Evolutionary conservation across 1,140 invertebrate species (phyloP).

Genomic region (Venustaconcha ellipsiformis): DNA sequence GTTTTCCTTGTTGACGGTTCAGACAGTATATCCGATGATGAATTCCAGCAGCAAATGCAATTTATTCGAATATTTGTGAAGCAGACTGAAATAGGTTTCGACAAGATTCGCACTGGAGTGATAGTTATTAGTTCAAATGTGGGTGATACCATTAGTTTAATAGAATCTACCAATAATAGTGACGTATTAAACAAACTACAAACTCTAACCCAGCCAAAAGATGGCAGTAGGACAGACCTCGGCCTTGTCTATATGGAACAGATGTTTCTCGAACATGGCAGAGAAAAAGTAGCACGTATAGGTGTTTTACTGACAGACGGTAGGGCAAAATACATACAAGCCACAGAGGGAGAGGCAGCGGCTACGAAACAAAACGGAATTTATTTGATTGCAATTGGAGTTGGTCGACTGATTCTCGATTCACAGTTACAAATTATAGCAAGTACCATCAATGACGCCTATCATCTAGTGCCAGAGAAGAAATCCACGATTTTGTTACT

Average conservation of each 20-base stretch:
- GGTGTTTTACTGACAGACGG: constrained; percentile 52
- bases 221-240: constrained; percentile 37
- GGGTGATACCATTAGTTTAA: constrained; percentile 26
- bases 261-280: constrained; percentile 23
- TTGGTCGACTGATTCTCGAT: constrained; percentile 33
- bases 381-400: constrained; percentile 39
- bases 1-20: constrained; percentile 42
- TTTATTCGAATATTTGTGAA: constrained; percentile 26
- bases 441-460: constrained; percentile 23
- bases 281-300: constrained; percentile 36
- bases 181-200: constrained; percentile 8
- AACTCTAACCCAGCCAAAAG: constrained; percentile 29
- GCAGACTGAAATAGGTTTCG: constrained; percentile 16
- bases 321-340: constrained; percentile 31
- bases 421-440: constrained; percentile 19
- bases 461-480: constrained; percentile 19
- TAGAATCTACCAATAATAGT: constrained; percentile 6
- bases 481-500: constrained; percentile 13
- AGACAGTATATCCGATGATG: constrained; percentile 38
- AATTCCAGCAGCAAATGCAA: constrained; percentile 28
- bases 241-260: constrained; percentile 37
- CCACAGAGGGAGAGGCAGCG: constrained; percentile 32
- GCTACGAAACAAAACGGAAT: constrained; percentile 33
- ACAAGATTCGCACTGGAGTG: constrained; percentile 24
- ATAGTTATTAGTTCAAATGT: constrained; percentile 32